Evolutionary conservation across 2,113 vertebrate genomes (phyloP), one percentile per base, ranked within the genome.

Genomic region (Chloropsis hardwickii): DNA sequence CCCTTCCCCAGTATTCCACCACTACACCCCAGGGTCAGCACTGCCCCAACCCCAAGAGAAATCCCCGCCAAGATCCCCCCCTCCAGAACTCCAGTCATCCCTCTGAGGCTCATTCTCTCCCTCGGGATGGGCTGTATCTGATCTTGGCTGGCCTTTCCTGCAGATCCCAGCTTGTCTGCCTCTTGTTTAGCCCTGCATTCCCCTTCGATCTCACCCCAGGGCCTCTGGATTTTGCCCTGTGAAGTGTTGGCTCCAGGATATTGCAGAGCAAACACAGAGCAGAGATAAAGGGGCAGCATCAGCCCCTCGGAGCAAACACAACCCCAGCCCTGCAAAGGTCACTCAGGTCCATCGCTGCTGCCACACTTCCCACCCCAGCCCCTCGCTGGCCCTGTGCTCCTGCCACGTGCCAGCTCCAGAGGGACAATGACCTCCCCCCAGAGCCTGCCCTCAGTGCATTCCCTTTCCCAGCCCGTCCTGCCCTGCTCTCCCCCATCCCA

Each of bases 201-300:
- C 79, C 51, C 65, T 50, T 3, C 14, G 10, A 73, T 15, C 6
- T 81, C 76, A 7, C 80, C 35, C 20, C n/a, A 28, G 21, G 0
- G 1, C 14, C 80, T 64, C 53, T 71, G 91, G 86, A 89, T 95
- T 96, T 95, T 95, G 96, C 77, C 92, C 91, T 24, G 64, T 33
- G 25, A 23, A 54, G 4, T 20, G 50, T 10, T 70, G 79, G 42
- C 69, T 88, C 18, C 27, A 10, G 86, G 69, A 56, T 42, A 56
- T 13, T 39, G 47, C 64, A 67, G 51, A 81, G 77, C 81, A 95
- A 94, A 96, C 64, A 90, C 24, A 22, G 39, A 42, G 44, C 3
- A 4, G 50, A 74, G 92, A 78, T 93, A 86, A 88, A 74, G 51
- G 64, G 54, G 33, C 50, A 77, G 45, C 14, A 44, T 31, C 9